Conservation (phyloP, 2,797 vertebrate species). For the Siniperca scherzeri region DNA sequence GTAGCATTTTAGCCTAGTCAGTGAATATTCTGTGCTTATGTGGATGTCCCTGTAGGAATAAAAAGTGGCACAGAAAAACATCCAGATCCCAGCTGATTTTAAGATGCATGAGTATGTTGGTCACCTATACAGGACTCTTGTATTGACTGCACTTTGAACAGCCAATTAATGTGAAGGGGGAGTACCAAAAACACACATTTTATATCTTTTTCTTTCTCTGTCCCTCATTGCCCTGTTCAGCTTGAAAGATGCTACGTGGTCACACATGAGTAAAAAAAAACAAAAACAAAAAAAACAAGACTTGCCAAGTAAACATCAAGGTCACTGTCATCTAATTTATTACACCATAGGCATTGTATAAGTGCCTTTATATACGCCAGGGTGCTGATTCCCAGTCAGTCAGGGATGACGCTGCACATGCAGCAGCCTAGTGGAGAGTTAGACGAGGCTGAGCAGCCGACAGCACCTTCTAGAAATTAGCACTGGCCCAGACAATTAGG, state of each 20-base stretch:
- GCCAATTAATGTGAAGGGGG: neutral
- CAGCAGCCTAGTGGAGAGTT: slow-evolving; percentile 19
- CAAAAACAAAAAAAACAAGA: too few relatives aligned
- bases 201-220: fast-evolving
- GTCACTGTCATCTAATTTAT: slow-evolving; percentile 1
- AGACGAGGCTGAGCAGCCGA: slow-evolving; percentile 12
- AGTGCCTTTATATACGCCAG: slow-evolving; percentile 3
- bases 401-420: slow-evolving; percentile 30
- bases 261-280: neutral
- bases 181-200: too few relatives aligned
- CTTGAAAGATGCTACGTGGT: neutral
- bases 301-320: neutral
- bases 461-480: slow-evolving; percentile 65
- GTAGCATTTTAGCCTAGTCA: neutral
- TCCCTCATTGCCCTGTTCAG: too few relatives aligned
- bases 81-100: neutral
- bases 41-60: neutral
- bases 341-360: neutral
- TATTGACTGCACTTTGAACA: neutral
- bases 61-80: slow-evolving; percentile 7
- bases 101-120: neutral
- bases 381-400: neutral
- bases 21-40: neutral
- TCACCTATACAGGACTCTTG: neutral
- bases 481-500: slow-evolving; percentile 37